phyloP scores from a whole-genome alignment of 30 jellyfish, hydroid and myxozoan genomes.

The Hydractinia echinata region DNA sequence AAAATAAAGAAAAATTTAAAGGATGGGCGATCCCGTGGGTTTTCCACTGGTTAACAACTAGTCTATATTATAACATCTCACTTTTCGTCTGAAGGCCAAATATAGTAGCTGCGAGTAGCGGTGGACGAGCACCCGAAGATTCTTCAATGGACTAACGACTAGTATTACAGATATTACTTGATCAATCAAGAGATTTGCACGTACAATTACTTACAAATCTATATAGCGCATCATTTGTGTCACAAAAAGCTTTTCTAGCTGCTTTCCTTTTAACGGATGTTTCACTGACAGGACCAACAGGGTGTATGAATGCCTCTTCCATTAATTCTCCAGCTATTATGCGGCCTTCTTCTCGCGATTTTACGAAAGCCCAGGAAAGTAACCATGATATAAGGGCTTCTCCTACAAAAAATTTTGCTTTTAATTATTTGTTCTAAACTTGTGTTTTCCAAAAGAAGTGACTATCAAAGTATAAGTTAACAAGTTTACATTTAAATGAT shows the following conservation, averaged over 20 bases:
- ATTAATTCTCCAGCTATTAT: conserved; percentile 48
- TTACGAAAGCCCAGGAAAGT: conserved; percentile 66
- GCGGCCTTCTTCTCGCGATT: conserved; percentile 57
- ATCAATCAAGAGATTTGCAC: no score
- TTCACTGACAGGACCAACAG: conserved; percentile 63
- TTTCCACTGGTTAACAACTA: no score
- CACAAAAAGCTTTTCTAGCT: conserved; percentile 58
- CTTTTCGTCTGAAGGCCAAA: no score
- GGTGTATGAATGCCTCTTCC: conserved; percentile 65
- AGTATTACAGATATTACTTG: no score
- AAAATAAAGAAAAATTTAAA: no score
- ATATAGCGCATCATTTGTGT: conserved; percentile 41
- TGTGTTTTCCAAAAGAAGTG: background rate
- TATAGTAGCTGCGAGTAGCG: no score
- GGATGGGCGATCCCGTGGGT: no score
- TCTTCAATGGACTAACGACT: no score
- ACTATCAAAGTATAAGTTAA: no score
- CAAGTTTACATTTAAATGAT: no score
- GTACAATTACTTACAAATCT: conserved; percentile 53
- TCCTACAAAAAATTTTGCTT: conserved; percentile 24
- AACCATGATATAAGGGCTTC: conserved; percentile 63
- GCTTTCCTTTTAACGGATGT: conserved; percentile 49
- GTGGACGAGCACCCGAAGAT: no score
- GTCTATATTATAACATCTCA: no score
- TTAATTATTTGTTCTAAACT: background rate